phyloP scores from a whole-genome alignment of 37 sponge, comb jelly and placozoan genomes.

The Aphrocallistes beatrix region DNA sequence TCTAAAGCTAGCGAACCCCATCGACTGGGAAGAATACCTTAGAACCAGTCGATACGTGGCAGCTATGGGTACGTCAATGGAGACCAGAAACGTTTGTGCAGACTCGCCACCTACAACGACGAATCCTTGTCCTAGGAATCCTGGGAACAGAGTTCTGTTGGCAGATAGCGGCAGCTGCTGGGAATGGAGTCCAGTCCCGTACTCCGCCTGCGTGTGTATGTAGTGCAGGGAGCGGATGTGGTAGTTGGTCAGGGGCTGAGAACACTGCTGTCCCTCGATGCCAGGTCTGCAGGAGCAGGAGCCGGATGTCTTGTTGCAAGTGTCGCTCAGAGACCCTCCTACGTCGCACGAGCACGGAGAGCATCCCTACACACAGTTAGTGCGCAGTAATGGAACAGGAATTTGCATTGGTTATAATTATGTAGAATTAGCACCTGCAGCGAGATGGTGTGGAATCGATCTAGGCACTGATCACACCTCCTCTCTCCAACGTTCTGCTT shows the following conservation, averaged over 20 bases:
- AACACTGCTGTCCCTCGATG: not conserved
- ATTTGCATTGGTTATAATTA: not conserved
- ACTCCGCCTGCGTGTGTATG: not conserved
- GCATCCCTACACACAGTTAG: not conserved
- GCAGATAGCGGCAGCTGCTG: not conserved
- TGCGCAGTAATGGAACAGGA: not conserved
- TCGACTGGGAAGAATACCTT: not conserved
- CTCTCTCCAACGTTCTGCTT: conserved; percentile 48
- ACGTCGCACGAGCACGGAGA: not conserved
- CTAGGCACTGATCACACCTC: conserved; percentile 40
- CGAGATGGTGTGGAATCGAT: conserved; percentile 40
- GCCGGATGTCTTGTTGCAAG: not conserved
- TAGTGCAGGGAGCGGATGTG: not conserved
- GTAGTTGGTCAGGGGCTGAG: not conserved
- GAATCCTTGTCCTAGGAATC: not conserved
- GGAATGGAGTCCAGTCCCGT: not conserved
- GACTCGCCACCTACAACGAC: not conserved
- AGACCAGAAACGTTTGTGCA: not conserved
- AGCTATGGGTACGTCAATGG: not conserved
- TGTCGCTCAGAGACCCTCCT: not conserved
- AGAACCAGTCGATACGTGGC: not conserved
- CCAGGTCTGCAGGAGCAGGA: not conserved
- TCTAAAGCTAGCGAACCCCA: not conserved
- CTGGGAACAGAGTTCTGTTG: not conserved
- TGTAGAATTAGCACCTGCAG: not conserved